Conservation (phyloP, 2,888 invertebrate species). For the Ectemnius lituratus region DNA sequence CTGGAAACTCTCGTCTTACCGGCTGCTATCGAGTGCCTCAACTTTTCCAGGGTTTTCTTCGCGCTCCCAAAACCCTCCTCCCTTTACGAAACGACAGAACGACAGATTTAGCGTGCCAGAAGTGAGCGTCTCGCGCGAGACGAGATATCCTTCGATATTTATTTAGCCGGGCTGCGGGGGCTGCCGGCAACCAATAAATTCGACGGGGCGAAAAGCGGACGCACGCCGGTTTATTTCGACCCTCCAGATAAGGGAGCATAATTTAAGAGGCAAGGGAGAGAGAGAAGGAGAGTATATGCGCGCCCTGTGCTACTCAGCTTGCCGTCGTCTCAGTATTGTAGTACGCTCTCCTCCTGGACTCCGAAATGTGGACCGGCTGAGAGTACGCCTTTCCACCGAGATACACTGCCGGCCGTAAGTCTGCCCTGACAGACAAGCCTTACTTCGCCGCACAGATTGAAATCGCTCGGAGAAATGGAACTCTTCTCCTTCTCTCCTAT, state of each 20-base stretch:
- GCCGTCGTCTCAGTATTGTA: too few relatives aligned
- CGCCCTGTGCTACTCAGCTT: too few relatives aligned
- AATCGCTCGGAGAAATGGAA: too few relatives aligned
- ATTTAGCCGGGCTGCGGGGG: constrained; percentile 50
- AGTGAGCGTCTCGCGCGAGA: constrained; percentile 18
- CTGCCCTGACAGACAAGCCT: too few relatives aligned
- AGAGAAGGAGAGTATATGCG: neutral
- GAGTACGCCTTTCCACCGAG: too few relatives aligned
- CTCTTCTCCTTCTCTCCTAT: too few relatives aligned
- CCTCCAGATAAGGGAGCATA: constrained; percentile 63
- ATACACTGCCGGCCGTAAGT: too few relatives aligned
- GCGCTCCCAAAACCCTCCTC: constrained; percentile 24
- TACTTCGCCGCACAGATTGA: too few relatives aligned
- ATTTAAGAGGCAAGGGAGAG: constrained; percentile 43
- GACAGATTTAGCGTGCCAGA: constrained; percentile 57
- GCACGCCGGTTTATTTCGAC: constrained; percentile 57
- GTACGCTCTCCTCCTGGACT: too few relatives aligned
- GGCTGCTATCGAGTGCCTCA: neutral
- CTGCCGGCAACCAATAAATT: constrained; percentile 58
- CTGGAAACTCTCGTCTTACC: constrained; percentile 26
- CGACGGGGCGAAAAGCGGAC: constrained; percentile 33
- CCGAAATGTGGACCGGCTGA: too few relatives aligned
- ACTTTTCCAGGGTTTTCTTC: constrained; percentile 10
- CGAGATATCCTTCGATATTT: constrained; percentile 62
- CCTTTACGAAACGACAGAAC: constrained; percentile 16